phyloP scores from a whole-genome alignment of 2,888 invertebrate species.

The Cerceris ruficornis region DNA sequence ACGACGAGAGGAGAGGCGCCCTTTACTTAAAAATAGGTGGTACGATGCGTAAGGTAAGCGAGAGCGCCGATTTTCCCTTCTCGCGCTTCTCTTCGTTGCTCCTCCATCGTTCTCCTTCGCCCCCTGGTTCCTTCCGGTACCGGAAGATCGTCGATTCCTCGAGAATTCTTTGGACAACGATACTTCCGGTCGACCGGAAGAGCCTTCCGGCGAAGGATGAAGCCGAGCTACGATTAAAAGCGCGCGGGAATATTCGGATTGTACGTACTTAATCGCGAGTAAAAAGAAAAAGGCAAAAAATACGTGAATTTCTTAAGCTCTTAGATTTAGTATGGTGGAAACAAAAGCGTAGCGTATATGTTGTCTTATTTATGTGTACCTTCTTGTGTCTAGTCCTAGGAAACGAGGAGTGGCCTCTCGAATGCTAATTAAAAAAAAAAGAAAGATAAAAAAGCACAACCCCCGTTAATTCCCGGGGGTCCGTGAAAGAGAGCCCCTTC shows the following conservation, averaged over 20 bases:
- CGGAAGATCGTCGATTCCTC: too few relatives aligned
- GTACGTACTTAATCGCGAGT: constrained; percentile 53
- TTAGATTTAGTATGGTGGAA: constrained; percentile 41
- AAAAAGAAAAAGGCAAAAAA: constrained; percentile 23
- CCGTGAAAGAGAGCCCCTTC: constrained; percentile 24
- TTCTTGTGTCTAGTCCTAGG: constrained; percentile 80
- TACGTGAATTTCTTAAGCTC: constrained; percentile 47
- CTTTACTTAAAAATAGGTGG: constrained; percentile 18
- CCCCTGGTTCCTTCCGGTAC: too few relatives aligned
- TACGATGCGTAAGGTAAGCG: constrained; percentile 41
- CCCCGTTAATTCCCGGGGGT: not conserved
- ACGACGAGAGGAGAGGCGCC: constrained; percentile 13
- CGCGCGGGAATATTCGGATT: constrained; percentile 25
- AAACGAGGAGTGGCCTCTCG: constrained; percentile 58
- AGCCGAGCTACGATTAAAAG: not conserved
- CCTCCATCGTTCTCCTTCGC: too few relatives aligned
- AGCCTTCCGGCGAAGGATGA: not conserved
- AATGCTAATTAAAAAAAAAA: constrained; percentile 18
- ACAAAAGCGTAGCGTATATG: constrained; percentile 48
- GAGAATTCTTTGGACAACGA: not conserved
- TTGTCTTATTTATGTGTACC: constrained; percentile 79
- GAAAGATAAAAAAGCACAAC: constrained; percentile 31
- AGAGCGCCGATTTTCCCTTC: constrained; percentile 23
- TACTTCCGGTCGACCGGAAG: not conserved
- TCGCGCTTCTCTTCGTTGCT: not conserved